Conservation (phyloP, 2,113 vertebrate genomes). For the Gopherus evgoodei region DNA sequence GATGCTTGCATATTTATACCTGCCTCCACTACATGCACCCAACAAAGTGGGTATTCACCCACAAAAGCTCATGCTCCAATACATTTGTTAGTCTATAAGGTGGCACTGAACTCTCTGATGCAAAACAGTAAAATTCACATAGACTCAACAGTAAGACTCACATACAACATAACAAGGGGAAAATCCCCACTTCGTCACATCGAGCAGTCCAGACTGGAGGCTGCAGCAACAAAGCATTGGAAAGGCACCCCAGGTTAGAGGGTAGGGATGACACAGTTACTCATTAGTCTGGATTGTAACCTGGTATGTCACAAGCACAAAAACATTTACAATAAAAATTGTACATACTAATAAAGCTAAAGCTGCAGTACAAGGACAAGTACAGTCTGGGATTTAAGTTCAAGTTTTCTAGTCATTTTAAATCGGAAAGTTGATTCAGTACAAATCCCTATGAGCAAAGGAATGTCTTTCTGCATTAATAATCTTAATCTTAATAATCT, state of each 20-base stretch:
- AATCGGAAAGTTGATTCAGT: background rate
- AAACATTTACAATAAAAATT: background rate
- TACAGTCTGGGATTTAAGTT: background rate
- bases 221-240: background rate
- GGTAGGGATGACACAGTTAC: background rate
- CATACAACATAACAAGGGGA: too few relatives aligned
- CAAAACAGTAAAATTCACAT: too few relatives aligned
- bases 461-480: background rate
- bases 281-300: background rate
- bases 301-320: background rate
- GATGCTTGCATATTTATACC: too few relatives aligned
- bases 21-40: too few relatives aligned
- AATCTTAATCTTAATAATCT: background rate
- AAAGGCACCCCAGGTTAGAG: background rate
- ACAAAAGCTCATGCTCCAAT: too few relatives aligned
- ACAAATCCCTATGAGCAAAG: background rate
- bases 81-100: too few relatives aligned
- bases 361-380: background rate
- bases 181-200: too few relatives aligned
- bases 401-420: background rate
- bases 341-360: background rate
- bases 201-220: background rate
- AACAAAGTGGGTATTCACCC: too few relatives aligned
- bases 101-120: too few relatives aligned
- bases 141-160: too few relatives aligned